Base-by-base conservation (phyloP, 2,888 invertebrate genomes). In the Protophormia terraenovae region DNA sequence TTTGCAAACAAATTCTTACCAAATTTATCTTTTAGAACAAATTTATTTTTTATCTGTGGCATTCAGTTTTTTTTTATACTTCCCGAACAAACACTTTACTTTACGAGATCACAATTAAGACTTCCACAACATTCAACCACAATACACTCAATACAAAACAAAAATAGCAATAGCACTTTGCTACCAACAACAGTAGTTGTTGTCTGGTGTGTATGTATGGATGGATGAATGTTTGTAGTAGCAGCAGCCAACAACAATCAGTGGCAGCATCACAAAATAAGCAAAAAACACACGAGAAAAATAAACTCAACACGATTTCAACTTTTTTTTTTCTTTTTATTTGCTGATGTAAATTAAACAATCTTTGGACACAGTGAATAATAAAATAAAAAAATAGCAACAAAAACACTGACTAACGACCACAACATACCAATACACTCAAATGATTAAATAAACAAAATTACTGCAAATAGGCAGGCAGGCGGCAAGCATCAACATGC, bases 331-430 rank as follows among this genome's bases (percentile, higher is more conserved):
- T 19, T 22, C 12, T 35, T 58, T 47, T 73, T n/a, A n/a, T 2
- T 55, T 58, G 69, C 27, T 69, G 67, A 85, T 85, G 82, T 85
- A 78, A 82, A 85, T 85, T 85, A 82, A 85, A 85, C 84, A 85
- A 85, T 82, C 75, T 85, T 78, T 60, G 62, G 64, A 82, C 62
- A 69, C 69, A 76, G 24, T 19, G 66, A 80, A 55, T 60, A 75
- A 60, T 58, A 64, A 66, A 10, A 72, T 32, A 71, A 22, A 45
- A 53, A 38, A 72, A 3, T 14, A 69, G 14, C 41, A 79, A 10
- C 60, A 35, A 73, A 41, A 55, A 66, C 10, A 78, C 29, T 66
- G 24, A 29, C 22, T 14, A 77, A 41, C 55, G 45, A 69, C 69
- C 22, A 80, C 62, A 64, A 64, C 62, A 82, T 85, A 73, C 81